A percentile compares a stretch with the other conserved stretches of the same genome.
phyloP scores from a whole-genome alignment of 2,797 vertebrate genomes.

The Kryptolebias ocellatus region DNA sequence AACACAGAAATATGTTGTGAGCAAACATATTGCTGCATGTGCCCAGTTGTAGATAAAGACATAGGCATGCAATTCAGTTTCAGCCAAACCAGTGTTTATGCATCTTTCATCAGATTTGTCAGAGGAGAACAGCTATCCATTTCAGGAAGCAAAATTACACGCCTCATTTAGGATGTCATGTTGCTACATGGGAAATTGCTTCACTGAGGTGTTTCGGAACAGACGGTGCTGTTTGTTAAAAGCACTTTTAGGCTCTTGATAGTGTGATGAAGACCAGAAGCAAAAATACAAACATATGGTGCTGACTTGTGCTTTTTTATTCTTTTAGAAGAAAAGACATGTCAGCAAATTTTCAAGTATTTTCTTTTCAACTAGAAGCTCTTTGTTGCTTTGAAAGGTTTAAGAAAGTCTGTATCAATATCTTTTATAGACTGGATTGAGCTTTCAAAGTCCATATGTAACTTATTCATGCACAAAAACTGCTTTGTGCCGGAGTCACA shows the following conservation, averaged over 20 bases:
- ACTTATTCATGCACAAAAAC: no score
- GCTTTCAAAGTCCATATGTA: no score
- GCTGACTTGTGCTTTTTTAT: background rate
- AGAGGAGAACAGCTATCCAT: slow-evolving; percentile 28
- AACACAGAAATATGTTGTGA: background rate
- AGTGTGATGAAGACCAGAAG: slow-evolving; percentile 17
- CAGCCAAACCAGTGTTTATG: slow-evolving; percentile 47
- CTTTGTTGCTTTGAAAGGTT: no score
- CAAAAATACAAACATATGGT: slow-evolving; percentile 39
- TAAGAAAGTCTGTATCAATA: no score
- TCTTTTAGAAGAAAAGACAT: no score
- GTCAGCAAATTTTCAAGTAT: no score
- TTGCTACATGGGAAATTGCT: slow-evolving; percentile 47
- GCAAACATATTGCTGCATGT: slow-evolving; percentile 1
- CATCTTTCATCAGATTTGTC: slow-evolving; percentile 64
- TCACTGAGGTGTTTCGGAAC: slow-evolving; percentile 22
- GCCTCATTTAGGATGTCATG: slow-evolving; percentile 60
- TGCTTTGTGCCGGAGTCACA: no score
- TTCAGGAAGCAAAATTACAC: slow-evolving; percentile 58
- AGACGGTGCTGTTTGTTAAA: slow-evolving; percentile 30
- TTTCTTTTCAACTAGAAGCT: no score
- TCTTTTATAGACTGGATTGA: no score
- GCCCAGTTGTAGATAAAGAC: background rate
- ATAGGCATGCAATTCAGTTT: background rate
- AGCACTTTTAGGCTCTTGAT: slow-evolving; percentile 18